Percentiles rank a stretch among this genome's conserved stretches.
These are phyloP conservation scores for Ondatra zibethicus DNA, from an alignment of 2,113 vertebrate genomes.

Conservation along the genomic window DNA sequence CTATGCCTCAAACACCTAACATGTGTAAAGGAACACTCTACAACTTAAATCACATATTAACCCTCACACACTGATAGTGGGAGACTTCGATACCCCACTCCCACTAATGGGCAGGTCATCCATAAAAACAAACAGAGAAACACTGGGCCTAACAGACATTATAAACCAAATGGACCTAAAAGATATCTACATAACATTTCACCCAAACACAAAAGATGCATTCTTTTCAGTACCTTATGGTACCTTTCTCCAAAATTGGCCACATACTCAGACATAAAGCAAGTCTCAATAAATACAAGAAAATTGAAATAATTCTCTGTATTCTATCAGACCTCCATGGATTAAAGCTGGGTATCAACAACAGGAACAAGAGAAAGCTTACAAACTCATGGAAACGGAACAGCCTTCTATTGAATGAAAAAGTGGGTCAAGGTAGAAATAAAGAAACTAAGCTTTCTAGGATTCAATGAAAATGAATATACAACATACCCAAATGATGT, in stretches of 20 bases:
- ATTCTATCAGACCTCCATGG: background rate
- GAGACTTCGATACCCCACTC: background rate
- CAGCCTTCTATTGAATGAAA: background rate
- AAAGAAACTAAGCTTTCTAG: background rate
- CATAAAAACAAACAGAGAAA: background rate
- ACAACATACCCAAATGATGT: background rate
- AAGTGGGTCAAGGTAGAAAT: background rate
- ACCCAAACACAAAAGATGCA: background rate
- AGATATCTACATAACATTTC: background rate
- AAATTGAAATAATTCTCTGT: background rate
- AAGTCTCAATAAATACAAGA: background rate
- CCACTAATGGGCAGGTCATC: background rate
- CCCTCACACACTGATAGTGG: background rate
- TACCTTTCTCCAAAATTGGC: background rate
- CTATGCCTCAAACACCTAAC: background rate
- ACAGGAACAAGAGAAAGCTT: background rate
- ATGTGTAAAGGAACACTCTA: background rate
- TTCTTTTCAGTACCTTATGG: background rate
- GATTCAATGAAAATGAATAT: background rate
- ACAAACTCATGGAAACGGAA: background rate
- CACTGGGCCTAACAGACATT: background rate
- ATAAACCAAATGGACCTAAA: background rate
- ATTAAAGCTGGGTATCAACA: background rate
- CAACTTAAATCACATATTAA: background rate
- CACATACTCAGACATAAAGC: background rate